Conservation (phyloP, 2,797 vertebrate genomes). For the Decapterus maruadsi region DNA sequence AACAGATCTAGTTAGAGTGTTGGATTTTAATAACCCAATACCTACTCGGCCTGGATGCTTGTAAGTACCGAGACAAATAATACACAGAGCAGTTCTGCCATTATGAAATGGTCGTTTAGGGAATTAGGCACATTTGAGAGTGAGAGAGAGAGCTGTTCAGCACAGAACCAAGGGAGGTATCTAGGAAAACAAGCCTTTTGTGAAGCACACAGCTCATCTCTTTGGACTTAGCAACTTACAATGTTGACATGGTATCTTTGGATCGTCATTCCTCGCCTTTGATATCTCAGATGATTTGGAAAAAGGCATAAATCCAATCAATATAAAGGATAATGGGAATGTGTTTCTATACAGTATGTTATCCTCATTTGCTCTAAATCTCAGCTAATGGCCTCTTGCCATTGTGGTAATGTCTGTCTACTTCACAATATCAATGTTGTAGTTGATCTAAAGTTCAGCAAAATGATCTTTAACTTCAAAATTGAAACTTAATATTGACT, state of each 20-base stretch:
- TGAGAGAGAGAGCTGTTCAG: background rate
- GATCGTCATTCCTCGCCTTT: background rate
- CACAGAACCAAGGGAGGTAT: background rate
- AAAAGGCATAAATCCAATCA: constrained; percentile 34
- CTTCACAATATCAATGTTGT: background rate
- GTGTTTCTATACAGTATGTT: background rate
- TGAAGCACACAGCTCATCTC: background rate
- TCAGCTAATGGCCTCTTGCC: background rate
- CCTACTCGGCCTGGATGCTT: background rate
- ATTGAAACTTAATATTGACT: constrained; percentile 5
- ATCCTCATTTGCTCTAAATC: background rate
- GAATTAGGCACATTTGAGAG: background rate
- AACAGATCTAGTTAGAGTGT: background rate
- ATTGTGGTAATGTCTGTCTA: background rate
- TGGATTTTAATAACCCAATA: constrained; percentile 1
- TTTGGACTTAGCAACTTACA: background rate
- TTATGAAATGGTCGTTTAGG: constrained; percentile 10
- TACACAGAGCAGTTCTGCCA: background rate
- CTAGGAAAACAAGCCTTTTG: background rate
- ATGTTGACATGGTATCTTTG: background rate
- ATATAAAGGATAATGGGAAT: background rate
- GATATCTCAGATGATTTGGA: background rate
- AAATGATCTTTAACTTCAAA: constrained; percentile 6
- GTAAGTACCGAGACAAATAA: constrained; percentile 1
- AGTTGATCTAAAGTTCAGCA: constrained; percentile 13